These are phyloP conservation scores for Caenorhabditis sp. DNA, from an alignment of 2,888 invertebrate genomes.

Conservation along the genomic window DNA sequence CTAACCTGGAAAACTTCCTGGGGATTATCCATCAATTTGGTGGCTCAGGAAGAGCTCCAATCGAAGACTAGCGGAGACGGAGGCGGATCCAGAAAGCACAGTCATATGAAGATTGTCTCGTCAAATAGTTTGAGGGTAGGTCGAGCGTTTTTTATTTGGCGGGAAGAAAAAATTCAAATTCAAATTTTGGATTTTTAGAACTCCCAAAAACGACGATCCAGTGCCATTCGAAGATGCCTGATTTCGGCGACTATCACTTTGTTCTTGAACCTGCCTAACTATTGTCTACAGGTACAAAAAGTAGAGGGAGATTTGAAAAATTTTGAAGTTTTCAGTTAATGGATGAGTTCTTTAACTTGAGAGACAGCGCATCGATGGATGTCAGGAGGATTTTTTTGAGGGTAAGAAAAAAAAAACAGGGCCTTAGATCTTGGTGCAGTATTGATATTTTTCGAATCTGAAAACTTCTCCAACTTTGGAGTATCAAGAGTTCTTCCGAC, in stretches of 20 bases:
- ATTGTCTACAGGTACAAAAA: constrained; percentile 61
- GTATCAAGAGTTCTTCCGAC: not conserved
- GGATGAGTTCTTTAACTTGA: constrained; percentile 66
- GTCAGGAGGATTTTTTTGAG: constrained; percentile 37
- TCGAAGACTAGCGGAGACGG: not conserved
- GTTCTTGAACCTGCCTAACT: constrained; percentile 69
- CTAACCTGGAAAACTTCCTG: constrained; percentile 63
- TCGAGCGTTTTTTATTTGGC: not conserved
- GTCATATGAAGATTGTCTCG: constrained; percentile 66
- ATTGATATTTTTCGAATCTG: no score
- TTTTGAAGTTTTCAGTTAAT: constrained; percentile 57
- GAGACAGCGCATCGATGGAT: constrained; percentile 37
- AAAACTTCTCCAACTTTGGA: no score
- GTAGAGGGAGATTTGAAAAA: not conserved
- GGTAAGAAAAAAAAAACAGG: constrained; percentile 10
- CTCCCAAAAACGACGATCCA: constrained; percentile 49
- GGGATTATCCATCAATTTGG: constrained; percentile 42
- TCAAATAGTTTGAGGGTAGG: constrained; percentile 59
- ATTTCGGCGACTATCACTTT: constrained; percentile 69
- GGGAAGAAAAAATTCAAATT: no score
- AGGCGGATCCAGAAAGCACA: constrained; percentile 25
- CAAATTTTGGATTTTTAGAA: constrained; percentile 24
- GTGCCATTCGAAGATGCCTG: constrained; percentile 68
- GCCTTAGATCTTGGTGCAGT: no score
- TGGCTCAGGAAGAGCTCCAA: constrained; percentile 57